phyloP scores from a whole-genome alignment of 1,140 invertebrate genomes.

The Drosophila repletoides region DNA sequence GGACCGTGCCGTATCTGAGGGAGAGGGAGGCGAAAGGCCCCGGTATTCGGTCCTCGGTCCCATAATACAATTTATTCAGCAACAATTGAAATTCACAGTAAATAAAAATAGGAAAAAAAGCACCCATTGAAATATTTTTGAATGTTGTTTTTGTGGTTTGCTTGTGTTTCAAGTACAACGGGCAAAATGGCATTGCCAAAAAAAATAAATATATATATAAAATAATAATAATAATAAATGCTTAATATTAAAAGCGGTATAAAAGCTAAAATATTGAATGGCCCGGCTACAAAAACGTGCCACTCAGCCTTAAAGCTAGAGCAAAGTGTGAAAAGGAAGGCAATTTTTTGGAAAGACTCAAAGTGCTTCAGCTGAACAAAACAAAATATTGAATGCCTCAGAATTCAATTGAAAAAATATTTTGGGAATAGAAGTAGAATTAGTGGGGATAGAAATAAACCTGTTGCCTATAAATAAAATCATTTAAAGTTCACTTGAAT shows the following conservation, averaged over 20 bases:
- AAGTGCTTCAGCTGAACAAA: too few relatives aligned
- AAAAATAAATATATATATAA: background rate
- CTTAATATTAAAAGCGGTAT: constrained; percentile 11
- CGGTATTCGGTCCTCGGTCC: too few relatives aligned
- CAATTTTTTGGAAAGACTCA: too few relatives aligned
- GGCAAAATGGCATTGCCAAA: constrained; percentile 33
- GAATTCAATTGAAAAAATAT: too few relatives aligned
- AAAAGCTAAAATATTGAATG: constrained; percentile 12
- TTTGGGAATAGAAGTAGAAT: too few relatives aligned
- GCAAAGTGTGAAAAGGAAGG: background rate
- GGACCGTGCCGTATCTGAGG: constrained; percentile 20
- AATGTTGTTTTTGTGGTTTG: constrained; percentile 4
- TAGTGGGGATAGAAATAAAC: too few relatives aligned
- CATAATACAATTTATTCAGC: constrained; percentile 37
- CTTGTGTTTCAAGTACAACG: constrained; percentile 40
- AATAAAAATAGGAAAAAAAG: constrained; percentile 33
- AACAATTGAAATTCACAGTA: constrained; percentile 32
- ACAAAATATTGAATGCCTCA: too few relatives aligned
- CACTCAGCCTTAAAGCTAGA: background rate
- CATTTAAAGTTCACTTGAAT: too few relatives aligned
- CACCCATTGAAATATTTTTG: background rate
- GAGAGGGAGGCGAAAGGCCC: background rate
- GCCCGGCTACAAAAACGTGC: background rate
- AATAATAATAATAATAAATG: constrained; percentile 24
- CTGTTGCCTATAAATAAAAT: too few relatives aligned